Evolutionary conservation across 2,888 invertebrate genomes (phyloP), one percentile per base, ranked within the genome.

Genomic region (Ctenicera cuprea): DNA sequence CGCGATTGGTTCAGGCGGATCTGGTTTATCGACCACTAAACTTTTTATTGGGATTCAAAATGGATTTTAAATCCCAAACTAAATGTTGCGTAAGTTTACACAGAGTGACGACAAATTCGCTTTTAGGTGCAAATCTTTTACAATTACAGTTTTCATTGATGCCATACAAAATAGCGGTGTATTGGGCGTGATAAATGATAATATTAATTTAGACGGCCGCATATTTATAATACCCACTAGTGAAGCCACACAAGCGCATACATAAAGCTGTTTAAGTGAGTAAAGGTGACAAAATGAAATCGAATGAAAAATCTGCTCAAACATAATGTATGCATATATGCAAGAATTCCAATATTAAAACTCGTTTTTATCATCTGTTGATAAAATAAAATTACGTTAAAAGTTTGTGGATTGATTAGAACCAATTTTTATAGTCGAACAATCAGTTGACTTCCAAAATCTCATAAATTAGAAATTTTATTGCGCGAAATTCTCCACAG

Each of bases 401-500:
- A 66, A 72, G 59, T 72, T 66, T 61, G 45, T 52, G 61, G 71
- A 72, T 72, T 66, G 71, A 72, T 66, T 72, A 66, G 66, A 61
- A 61, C 66, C 66, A 61, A 72, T 66, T 72, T 72, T 72, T 66
- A 72, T 72, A 50, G 71, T 43, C 57, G 20, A 20, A 63, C 41
- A 63, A 70, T 70, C 70, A 52, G 41, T 69, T 33, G 57, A 48
- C 54, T 75, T 73, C 61, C 67, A 77, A 77, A 75, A 67, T 65
- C 71, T 71, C 75, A 64, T 77, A 77, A 77, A 77, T 77, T 68
- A 77, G 71, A 71, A 71, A 70, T 68, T 74, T 77, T 77, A 77
- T 75, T 75, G 68, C 73, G 71, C 74, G 72, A 66, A 73, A 75
- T 69, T 76, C 57, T 75, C 59, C 61, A 75, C 74, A 48, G 74